phyloP scores from a whole-genome alignment of 2,888 invertebrate species.

The Caenorhabditis sp. region DNA sequence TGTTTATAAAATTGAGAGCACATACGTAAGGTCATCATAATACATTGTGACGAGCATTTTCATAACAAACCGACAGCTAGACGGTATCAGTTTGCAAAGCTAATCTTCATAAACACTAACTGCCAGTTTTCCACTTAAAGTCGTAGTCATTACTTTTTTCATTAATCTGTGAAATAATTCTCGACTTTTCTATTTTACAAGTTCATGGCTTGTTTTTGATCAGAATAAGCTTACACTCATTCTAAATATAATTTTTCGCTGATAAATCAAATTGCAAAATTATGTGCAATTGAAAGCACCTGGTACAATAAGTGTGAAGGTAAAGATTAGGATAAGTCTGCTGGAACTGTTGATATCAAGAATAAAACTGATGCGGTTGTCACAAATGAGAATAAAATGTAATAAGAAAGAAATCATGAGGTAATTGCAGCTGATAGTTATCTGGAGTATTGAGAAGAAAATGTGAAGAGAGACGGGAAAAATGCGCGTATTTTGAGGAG shows the following conservation, averaged over 20 bases:
- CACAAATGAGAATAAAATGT: neutral
- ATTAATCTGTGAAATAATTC: too few species aligned
- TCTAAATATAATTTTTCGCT: too few species aligned
- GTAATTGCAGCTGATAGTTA: constrained; percentile 18
- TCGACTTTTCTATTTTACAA: too few species aligned
- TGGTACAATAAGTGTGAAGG: too few species aligned
- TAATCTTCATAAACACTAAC: constrained; percentile 12
- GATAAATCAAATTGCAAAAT: too few species aligned
- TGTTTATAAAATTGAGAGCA: constrained; percentile 46
- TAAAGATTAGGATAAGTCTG: too few species aligned
- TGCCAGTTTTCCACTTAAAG: neutral
- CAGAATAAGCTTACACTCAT: too few species aligned
- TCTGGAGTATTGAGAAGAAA: constrained; percentile 12
- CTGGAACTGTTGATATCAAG: too few species aligned
- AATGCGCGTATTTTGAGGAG: constrained; percentile 21
- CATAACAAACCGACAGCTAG: constrained; percentile 39
- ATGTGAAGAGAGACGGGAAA: neutral
- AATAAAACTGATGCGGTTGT: too few species aligned
- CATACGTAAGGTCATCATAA: constrained; percentile 8
- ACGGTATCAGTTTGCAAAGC: constrained; percentile 40
- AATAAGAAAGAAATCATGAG: neutral
- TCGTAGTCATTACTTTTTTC: too few species aligned
- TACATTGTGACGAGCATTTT: constrained; percentile 20
- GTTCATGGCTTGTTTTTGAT: too few species aligned
- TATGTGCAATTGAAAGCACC: too few species aligned